These are phyloP conservation scores for Anguilla rostrata DNA, from an alignment of 2,113 vertebrate genomes.

Conservation along the genomic window DNA sequence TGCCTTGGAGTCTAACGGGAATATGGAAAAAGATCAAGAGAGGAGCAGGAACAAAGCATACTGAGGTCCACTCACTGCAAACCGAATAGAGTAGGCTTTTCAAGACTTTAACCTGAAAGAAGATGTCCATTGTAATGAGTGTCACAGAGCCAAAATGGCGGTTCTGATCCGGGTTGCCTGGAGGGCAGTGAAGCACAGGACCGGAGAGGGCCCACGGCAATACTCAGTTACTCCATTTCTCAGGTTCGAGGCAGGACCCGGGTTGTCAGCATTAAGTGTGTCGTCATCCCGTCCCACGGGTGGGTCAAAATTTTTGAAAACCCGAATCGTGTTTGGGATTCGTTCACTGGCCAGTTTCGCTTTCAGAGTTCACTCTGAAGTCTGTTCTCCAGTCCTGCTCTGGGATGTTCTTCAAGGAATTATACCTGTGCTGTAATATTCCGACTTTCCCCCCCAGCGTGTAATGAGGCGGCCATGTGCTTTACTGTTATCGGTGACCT, in stretches of 20 bases:
- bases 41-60: too few relatives aligned
- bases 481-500: background rate
- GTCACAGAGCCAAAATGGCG: background rate
- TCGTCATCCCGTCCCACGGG: background rate
- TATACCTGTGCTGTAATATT: background rate
- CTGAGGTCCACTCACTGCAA: too few relatives aligned
- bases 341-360: background rate
- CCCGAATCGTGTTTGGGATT: background rate
- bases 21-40: too few relatives aligned
- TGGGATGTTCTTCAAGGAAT: background rate
- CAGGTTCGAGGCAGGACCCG: background rate
- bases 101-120: too few relatives aligned
- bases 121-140: background rate
- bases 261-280: background rate
- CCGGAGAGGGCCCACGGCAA: too few relatives aligned
- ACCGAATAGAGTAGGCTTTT: too few relatives aligned
- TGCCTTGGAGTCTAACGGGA: too few relatives aligned
- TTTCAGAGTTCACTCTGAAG: background rate
- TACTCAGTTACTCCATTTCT: too few relatives aligned
- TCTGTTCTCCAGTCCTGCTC: background rate
- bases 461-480: background rate
- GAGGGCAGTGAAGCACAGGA: background rate
- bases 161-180: background rate
- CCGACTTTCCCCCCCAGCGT: background rate
- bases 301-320: background rate